phyloP scores from a whole-genome alignment of 2,113 vertebrate genomes.

The Porphyrio hochstetteri region DNA sequence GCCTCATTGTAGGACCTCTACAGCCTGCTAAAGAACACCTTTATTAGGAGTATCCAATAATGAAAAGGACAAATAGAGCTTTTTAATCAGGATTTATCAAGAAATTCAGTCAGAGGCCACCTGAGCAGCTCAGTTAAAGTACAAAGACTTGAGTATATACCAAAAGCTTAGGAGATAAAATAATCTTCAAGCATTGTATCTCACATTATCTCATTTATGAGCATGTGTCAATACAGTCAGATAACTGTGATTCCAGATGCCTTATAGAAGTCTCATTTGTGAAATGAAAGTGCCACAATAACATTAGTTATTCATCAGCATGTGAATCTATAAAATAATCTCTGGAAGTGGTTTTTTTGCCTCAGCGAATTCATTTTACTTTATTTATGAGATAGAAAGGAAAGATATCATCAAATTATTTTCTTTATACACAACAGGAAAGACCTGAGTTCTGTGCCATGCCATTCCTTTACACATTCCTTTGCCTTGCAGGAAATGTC shows the following conservation, averaged over 20 bases:
- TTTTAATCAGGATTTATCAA: background rate
- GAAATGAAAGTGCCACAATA: background rate
- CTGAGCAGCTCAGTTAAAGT: background rate
- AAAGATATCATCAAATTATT: background rate
- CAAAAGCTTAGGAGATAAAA: background rate
- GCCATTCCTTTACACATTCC: background rate
- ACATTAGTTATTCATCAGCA: background rate
- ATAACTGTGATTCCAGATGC: background rate
- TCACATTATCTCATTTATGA: background rate
- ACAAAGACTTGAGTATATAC: background rate
- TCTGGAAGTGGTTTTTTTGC: background rate
- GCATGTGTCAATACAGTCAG: background rate
- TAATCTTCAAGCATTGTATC: background rate
- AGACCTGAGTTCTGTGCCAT: background rate
- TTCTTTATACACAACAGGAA: background rate
- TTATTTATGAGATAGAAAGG: background rate
- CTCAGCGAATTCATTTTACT: background rate
- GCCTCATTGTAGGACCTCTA: background rate
- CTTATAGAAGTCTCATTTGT: background rate
- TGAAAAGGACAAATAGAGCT: background rate
- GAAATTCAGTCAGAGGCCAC: background rate
- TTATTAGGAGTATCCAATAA: background rate
- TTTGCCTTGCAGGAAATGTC: slow-evolving; percentile 3
- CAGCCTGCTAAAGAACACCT: background rate
- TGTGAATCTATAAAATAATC: background rate